Percentiles rank a stretch among this genome's conserved stretches.
Conservation (phyloP, 2,888 invertebrate genomes). For the Hirtodrosophila cameraria region DNA sequence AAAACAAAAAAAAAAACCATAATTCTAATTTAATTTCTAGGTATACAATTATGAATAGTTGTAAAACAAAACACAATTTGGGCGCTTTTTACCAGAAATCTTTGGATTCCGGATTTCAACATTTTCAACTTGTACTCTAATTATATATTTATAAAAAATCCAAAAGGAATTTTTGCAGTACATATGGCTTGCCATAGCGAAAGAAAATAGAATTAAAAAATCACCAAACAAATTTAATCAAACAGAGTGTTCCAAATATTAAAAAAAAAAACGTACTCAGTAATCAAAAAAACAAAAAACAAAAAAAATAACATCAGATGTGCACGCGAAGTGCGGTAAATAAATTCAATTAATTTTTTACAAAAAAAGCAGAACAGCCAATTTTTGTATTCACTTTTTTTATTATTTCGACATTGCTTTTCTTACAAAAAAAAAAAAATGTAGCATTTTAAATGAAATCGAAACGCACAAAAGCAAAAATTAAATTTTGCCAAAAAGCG, state of each 20-base stretch:
- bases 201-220: background rate
- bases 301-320: slow-evolving; percentile 24
- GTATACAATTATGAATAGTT: slow-evolving; percentile 68
- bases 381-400: slow-evolving; percentile 36
- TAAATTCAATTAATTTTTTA: slow-evolving; percentile 57
- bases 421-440: slow-evolving; percentile 36
- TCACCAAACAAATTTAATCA: slow-evolving; percentile 2
- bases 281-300: slow-evolving; percentile 17
- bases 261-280: slow-evolving; percentile 16
- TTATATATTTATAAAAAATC: slow-evolving; percentile 5
- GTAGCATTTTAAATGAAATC: slow-evolving; percentile 66
- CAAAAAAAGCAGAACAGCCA: slow-evolving; percentile 34
- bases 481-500: slow-evolving; percentile 22
- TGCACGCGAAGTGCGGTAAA: slow-evolving; percentile 43
- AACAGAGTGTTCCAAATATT: slow-evolving; percentile 19
- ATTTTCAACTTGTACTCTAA: slow-evolving; percentile 8
- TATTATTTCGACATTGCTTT: slow-evolving; percentile 23
- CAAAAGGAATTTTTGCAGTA: slow-evolving; percentile 6
- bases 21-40: slow-evolving; percentile 75
- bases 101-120: slow-evolving; percentile 26
- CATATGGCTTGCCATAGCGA: slow-evolving; percentile 15
- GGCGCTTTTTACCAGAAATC: slow-evolving; percentile 42
- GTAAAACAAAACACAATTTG: slow-evolving; percentile 55
- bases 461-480: slow-evolving; percentile 65
- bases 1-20: slow-evolving; percentile 34